These are phyloP conservation scores for Scrobipalpa atriplicella DNA, from an alignment of 2,888 invertebrate species.

Conservation along the genomic window DNA sequence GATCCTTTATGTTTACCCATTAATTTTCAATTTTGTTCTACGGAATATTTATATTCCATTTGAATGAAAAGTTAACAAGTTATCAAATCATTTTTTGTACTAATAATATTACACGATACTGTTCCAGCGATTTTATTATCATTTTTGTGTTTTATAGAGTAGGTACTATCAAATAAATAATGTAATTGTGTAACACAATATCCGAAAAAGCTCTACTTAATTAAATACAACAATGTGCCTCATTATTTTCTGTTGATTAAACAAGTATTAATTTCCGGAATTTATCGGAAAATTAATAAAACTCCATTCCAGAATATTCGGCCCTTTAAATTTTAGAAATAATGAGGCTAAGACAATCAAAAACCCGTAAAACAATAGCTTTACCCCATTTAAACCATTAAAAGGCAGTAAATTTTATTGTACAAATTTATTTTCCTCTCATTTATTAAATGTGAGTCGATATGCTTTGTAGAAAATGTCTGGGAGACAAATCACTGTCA, in stretches of 20 bases:
- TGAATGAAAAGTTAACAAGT: too few species aligned
- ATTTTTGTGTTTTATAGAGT: too few species aligned
- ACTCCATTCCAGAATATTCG: not conserved
- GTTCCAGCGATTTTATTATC: too few species aligned
- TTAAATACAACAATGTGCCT: not conserved
- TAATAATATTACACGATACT: too few species aligned
- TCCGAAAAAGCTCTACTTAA: not conserved
- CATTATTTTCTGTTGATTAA: not conserved
- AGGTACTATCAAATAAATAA: too few species aligned
- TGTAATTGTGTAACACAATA: too few species aligned
- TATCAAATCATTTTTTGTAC: too few species aligned
- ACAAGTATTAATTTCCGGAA: not conserved
- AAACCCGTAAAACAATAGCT: conserved; percentile 18
- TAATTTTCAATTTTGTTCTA: too few species aligned
- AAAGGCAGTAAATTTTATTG: conserved; percentile 10
- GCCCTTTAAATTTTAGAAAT: conserved; percentile 20
- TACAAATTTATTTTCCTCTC: not conserved
- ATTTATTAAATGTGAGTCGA: not conserved
- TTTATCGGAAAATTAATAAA: conserved; percentile 11
- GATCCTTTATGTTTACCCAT: too few species aligned
- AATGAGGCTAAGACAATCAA: conserved; percentile 20
- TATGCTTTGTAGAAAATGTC: not conserved
- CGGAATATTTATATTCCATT: too few species aligned
- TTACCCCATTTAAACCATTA: conserved; percentile 19
- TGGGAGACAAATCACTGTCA: not conserved